Percentiles rank a stretch among this genome's conserved stretches.
phyloP scores from a whole-genome alignment of 2,797 vertebrate species.

The Microctenopoma steveboyesi region DNA sequence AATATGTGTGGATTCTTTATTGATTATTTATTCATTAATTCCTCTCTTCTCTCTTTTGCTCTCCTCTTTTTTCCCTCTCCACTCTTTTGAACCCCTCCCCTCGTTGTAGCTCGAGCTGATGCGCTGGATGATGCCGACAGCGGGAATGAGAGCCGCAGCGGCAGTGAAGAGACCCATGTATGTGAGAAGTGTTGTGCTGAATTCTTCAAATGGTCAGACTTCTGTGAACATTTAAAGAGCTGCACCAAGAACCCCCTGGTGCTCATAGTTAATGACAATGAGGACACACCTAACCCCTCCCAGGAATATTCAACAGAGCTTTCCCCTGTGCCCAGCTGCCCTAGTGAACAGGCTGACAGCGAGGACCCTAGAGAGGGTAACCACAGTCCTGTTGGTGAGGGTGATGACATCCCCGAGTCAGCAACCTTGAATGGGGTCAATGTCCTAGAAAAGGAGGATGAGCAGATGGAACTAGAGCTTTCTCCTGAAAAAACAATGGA shows the following conservation, averaged over 20 bases:
- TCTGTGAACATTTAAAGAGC: slow-evolving; percentile 94
- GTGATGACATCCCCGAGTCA: slow-evolving; percentile 87
- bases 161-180: slow-evolving; percentile 95
- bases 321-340: slow-evolving; percentile 90
- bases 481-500: slow-evolving; percentile 84
- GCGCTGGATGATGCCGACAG: slow-evolving; percentile 94
- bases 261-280: slow-evolving; percentile 96
- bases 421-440: slow-evolving; percentile 70
- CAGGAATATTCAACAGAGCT: slow-evolving; percentile 88
- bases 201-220: slow-evolving; percentile 99
- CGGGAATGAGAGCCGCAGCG: slow-evolving; percentile 94
- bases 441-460: slow-evolving; percentile 87
- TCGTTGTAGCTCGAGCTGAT: slow-evolving; percentile 85
- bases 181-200: slow-evolving; percentile 98
- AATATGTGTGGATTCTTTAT: slow-evolving; percentile 87
- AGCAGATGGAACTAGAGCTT: slow-evolving; percentile 94
- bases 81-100: slow-evolving; percentile 62
- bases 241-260: slow-evolving; percentile 96
- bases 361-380: slow-evolving; percentile 87
- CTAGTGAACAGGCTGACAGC: slow-evolving; percentile 91
- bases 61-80: slow-evolving; percentile 36
- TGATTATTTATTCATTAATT: slow-evolving; percentile 85
- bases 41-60: slow-evolving; percentile 59
- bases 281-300: slow-evolving; percentile 85
- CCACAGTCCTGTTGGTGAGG: slow-evolving; percentile 80